Conservation (phyloP, 2,888 invertebrate genomes). For the Pinctada fucata region DNA sequence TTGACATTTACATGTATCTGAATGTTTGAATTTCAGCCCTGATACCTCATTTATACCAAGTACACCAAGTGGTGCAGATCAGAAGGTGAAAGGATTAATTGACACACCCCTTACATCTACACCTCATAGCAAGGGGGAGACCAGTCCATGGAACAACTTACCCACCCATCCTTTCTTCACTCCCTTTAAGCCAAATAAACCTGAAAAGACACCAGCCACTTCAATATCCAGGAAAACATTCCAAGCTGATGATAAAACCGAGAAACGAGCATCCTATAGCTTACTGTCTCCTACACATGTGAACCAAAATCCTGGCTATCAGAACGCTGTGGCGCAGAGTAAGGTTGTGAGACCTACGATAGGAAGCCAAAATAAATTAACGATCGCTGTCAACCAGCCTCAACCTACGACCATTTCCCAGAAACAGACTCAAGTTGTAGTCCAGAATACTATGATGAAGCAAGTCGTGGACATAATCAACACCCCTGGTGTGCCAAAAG, state of each 20-base stretch:
- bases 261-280: neutral
- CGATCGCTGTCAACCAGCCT: neutral
- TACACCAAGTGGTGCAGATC: slow-evolving; percentile 46
- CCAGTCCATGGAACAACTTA: neutral
- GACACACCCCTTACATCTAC: slow-evolving; percentile 25
- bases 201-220: slow-evolving; percentile 11
- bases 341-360: slow-evolving; percentile 11
- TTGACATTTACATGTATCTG: too few relatives aligned
- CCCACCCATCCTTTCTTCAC: slow-evolving; percentile 1
- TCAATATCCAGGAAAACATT: neutral
- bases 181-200: neutral
- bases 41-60: slow-evolving; percentile 58
- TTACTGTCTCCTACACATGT: slow-evolving; percentile 21
- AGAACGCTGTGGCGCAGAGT: slow-evolving; percentile 2
- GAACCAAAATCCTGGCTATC: slow-evolving; percentile 8
- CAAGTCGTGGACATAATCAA: slow-evolving; percentile 39
- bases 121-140: neutral
- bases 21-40: slow-evolving; percentile 42
- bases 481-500: slow-evolving; percentile 43
- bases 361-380: slow-evolving; percentile 2
- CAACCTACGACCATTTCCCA: neutral
- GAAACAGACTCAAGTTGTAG: neutral
- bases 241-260: neutral
- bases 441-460: slow-evolving; percentile 1
- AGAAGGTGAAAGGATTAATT: slow-evolving; percentile 19